These are phyloP conservation scores for Liodrosophila aerea DNA, from an alignment of 2,888 invertebrate genomes.

Conservation along the genomic window DNA sequence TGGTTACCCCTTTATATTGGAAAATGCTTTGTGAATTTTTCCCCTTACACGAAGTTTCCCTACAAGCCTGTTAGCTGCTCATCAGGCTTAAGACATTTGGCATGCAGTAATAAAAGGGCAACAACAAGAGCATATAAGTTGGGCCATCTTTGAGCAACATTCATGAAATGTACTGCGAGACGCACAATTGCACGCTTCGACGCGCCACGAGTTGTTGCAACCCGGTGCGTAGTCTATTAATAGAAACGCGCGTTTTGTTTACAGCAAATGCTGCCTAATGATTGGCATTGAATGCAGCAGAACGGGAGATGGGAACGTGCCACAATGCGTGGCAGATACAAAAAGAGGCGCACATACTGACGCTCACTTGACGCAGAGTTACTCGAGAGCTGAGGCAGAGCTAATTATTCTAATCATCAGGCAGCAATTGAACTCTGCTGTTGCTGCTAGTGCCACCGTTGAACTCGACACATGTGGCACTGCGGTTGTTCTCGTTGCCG, in stretches of 20 bases:
- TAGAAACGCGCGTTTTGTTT: constrained; percentile 52
- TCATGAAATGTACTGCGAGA: constrained; percentile 43
- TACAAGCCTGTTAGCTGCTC: background rate
- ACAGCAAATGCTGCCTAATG: constrained; percentile 59
- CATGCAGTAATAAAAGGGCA: background rate
- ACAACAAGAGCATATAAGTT: constrained; percentile 10
- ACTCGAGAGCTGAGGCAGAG: constrained; percentile 14
- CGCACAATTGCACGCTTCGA: constrained; percentile 40
- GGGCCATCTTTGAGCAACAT: constrained; percentile 37
- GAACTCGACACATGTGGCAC: constrained; percentile 59
- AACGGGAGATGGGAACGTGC: constrained; percentile 57
- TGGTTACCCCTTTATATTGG: constrained; percentile 38
- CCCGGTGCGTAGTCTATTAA: constrained; percentile 50
- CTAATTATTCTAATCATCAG: constrained; percentile 62
- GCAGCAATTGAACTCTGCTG: constrained; percentile 64
- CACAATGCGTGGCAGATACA: constrained; percentile 58
- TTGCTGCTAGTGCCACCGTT: constrained; percentile 31
- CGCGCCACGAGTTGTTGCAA: constrained; percentile 31
- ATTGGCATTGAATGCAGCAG: constrained; percentile 60
- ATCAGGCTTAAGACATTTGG: constrained; percentile 12
- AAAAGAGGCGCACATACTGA: too few species aligned
- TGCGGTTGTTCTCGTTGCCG: constrained; percentile 21
- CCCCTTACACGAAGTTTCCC: constrained; percentile 3
- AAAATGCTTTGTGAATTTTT: constrained; percentile 3
- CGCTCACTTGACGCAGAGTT: constrained; percentile 32